These are phyloP conservation scores for Sesia apiformis DNA, from an alignment of 2,888 invertebrate species.

Conservation along the genomic window DNA sequence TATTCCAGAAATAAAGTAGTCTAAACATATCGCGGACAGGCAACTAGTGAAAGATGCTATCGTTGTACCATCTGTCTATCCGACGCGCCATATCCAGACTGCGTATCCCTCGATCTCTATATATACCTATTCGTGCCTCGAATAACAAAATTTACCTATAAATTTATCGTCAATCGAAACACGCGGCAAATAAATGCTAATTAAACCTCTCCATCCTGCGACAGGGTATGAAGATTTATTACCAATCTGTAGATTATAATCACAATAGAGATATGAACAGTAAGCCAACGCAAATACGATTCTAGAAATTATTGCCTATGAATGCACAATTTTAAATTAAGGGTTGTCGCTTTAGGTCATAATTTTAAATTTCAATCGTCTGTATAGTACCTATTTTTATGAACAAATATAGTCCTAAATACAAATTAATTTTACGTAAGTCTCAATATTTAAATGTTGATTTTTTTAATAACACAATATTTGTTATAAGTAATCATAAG, in stretches of 20 bases:
- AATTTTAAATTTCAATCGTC: too few relatives aligned
- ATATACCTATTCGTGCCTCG: slow-evolving; percentile 36
- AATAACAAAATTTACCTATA: slow-evolving; percentile 43
- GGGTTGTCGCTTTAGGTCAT: too few relatives aligned
- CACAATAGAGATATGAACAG: slow-evolving; percentile 14
- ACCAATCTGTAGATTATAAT: slow-evolving; percentile 21
- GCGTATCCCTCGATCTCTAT: slow-evolving; percentile 47
- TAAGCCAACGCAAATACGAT: slow-evolving; percentile 15
- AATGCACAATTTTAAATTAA: too few relatives aligned
- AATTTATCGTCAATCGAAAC: slow-evolving; percentile 42
- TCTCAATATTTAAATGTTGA: too few relatives aligned
- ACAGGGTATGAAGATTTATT: slow-evolving; percentile 39
- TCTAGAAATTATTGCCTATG: too few relatives aligned
- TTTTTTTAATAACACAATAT: too few relatives aligned
- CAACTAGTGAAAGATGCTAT: slow-evolving; percentile 39
- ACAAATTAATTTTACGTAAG: too few relatives aligned
- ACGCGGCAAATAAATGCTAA: slow-evolving; percentile 50
- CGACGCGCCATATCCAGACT: slow-evolving; percentile 49
- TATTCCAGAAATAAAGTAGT: slow-evolving; percentile 11
- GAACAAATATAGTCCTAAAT: too few relatives aligned
- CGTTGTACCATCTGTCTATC: slow-evolving; percentile 43
- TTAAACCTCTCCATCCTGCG: slow-evolving; percentile 38
- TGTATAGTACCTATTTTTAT: too few relatives aligned
- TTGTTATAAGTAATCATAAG: too few relatives aligned
- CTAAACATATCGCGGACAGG: slow-evolving; percentile 22